These are phyloP conservation scores for Ammodytes marinus DNA, from an alignment of 2,113 vertebrate species.

Conservation along the genomic window DNA sequence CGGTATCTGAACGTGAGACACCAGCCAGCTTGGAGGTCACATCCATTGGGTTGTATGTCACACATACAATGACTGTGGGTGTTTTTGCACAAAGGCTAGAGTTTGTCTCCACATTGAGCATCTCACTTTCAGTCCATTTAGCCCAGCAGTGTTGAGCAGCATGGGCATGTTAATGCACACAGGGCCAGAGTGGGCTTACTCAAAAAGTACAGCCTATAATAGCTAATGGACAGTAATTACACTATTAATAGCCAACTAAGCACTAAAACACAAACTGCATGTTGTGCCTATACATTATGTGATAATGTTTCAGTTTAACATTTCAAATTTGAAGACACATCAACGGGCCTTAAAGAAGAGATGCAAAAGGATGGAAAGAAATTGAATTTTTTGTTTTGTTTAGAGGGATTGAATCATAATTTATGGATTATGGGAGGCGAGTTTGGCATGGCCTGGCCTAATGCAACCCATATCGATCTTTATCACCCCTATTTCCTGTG, in stretches of 20 bases:
- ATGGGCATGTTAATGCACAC: constrained; percentile 15
- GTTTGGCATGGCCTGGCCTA: constrained; percentile 64
- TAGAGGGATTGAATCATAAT: constrained; percentile 34
- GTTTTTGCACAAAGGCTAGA: constrained; percentile 1
- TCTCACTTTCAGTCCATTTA: constrained; percentile 47
- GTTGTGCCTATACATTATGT: neutral
- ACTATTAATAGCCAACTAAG: constrained; percentile 23
- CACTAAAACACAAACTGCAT: neutral
- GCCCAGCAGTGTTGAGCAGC: constrained; percentile 37
- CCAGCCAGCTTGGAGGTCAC: constrained; percentile 10
- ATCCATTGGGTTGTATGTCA: neutral
- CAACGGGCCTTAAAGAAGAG: neutral
- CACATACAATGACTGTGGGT: neutral
- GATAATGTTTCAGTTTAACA: neutral
- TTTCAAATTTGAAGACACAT: neutral
- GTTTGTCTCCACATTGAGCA: constrained; percentile 18
- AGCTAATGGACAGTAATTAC: constrained; percentile 54
- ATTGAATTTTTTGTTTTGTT: constrained; percentile 39
- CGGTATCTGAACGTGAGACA: neutral
- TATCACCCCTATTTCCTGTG: constrained; percentile 80
- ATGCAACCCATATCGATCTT: constrained; percentile 79
- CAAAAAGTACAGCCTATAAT: constrained; percentile 33
- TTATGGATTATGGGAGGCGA: constrained; percentile 56
- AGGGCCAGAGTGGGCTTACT: constrained; percentile 29
- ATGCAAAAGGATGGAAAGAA: neutral